Conservation (phyloP, 2,888 invertebrate genomes). For the Drosophila mimica region DNA sequence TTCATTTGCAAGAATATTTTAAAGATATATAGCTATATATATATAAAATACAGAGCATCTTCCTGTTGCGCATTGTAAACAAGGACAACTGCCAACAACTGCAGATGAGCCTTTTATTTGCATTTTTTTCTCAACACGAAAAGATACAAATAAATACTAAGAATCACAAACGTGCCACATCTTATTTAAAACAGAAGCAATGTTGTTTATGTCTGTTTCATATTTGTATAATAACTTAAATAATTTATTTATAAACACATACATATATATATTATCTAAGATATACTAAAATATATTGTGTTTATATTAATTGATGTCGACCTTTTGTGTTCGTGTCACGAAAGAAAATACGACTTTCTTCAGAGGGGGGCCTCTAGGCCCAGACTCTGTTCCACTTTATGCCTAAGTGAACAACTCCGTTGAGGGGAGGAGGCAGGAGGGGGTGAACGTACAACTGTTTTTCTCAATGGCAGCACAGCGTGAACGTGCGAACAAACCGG, state of each 20-base stretch:
- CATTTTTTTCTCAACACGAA: no score
- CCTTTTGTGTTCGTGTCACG: neutral
- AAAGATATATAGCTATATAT: neutral
- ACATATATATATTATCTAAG: neutral
- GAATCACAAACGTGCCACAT: neutral
- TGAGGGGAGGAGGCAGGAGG: neutral
- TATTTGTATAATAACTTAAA: neutral
- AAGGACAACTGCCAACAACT: no score
- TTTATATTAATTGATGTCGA: neutral
- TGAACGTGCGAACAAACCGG: constrained; percentile 79
- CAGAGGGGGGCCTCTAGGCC: neutral
- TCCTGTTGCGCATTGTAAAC: neutral
- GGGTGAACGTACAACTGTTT: constrained; percentile 30
- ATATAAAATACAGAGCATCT: neutral
- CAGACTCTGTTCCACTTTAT: neutral
- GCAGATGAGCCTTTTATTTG: no score
- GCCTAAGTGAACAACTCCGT: neutral
- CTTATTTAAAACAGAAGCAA: neutral
- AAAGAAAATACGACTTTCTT: neutral
- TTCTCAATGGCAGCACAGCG: constrained; percentile 51
- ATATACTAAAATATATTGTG: neutral
- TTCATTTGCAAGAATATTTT: neutral
- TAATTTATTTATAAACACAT: neutral
- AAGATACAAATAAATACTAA: neutral
- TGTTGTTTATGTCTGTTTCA: neutral